phyloP scores from a whole-genome alignment of 2,888 invertebrate species.

The Thecocarcelia acutangulata region DNA sequence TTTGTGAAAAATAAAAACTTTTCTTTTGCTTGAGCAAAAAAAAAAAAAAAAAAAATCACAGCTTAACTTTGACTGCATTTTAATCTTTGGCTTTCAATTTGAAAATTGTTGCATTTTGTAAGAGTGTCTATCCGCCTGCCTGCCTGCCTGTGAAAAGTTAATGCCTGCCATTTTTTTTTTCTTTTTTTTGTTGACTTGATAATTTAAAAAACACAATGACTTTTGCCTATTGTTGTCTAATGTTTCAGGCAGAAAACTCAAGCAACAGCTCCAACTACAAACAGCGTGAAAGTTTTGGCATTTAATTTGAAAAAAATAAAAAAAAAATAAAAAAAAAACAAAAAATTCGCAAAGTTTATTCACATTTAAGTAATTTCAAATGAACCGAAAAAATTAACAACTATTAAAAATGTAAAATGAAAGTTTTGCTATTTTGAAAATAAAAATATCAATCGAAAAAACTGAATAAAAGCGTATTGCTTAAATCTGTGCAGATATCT shows the following conservation, averaged over 20 bases:
- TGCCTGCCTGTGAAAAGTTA: constrained; percentile 1
- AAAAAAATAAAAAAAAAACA: no score
- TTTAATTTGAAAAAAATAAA: constrained; percentile 32
- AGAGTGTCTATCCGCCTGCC: not conserved
- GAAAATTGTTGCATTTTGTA: constrained; percentile 46
- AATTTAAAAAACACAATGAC: constrained; percentile 67
- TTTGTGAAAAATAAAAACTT: constrained; percentile 1
- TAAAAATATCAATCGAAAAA: not conserved
- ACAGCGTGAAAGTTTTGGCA: constrained; percentile 66
- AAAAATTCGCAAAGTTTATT: constrained; percentile 60
- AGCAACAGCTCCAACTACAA: constrained; percentile 20
- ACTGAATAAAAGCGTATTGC: not conserved
- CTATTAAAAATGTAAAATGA: constrained; percentile 26
- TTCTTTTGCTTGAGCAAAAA: constrained; percentile 32
- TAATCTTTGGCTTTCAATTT: constrained; percentile 52
- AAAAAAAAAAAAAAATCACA: not conserved
- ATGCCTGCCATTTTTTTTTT: constrained; percentile 13
- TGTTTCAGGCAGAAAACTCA: constrained; percentile 44
- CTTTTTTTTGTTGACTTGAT: constrained; percentile 54
- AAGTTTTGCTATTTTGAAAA: constrained; percentile 32
- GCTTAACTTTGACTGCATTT: constrained; percentile 45
- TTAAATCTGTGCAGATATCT: no score
- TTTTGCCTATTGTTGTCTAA: constrained; percentile 59
- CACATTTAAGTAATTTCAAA: constrained; percentile 62
- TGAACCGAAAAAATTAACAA: constrained; percentile 21